Percentiles rank a stretch among this genome's conserved stretches.
Evolutionary conservation across 2,113 vertebrate species (phyloP).

Genomic region (Ornithorhynchus anatinus): DNA sequence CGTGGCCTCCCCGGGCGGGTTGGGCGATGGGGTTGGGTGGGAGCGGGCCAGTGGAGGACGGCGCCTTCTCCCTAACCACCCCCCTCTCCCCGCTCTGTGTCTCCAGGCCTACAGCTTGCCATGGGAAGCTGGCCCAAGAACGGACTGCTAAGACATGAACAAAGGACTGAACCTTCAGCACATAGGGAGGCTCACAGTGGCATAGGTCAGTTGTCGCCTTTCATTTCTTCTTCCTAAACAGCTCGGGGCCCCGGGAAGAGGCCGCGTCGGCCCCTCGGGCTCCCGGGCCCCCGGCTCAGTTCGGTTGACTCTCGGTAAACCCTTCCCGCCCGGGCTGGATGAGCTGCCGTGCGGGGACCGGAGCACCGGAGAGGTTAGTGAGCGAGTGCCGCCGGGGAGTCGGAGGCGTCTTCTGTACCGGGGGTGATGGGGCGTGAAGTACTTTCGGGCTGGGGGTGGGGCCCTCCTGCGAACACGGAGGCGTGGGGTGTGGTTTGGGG

Average conservation of each 20-base stretch:
- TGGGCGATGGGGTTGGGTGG: neutral
- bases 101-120: conserved; percentile 84
- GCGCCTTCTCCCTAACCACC: conserved; percentile 34
- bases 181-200: conserved; percentile 86
- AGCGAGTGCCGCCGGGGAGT: too few species aligned
- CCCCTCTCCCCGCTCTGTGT: conserved; percentile 66
- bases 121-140: conserved; percentile 86
- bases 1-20: too few species aligned
- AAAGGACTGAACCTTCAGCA: conserved; percentile 83
- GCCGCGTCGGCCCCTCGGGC: neutral
- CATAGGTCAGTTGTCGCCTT: conserved; percentile 77
- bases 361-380: too few species aligned
- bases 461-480: too few species aligned
- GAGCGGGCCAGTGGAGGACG: neutral
- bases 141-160: conserved; percentile 85
- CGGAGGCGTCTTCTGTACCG: too few species aligned
- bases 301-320: too few species aligned
- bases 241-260: neutral
- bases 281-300: too few species aligned
- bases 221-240: too few species aligned
- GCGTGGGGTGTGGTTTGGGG: rapidly evolving
- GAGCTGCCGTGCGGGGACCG: too few species aligned
- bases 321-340: too few species aligned
- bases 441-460: too few species aligned
- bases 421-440: too few species aligned